These are phyloP conservation scores for Monochamus saltuarius DNA, from an alignment of 1,140 invertebrate genomes.

Conservation along the genomic window DNA sequence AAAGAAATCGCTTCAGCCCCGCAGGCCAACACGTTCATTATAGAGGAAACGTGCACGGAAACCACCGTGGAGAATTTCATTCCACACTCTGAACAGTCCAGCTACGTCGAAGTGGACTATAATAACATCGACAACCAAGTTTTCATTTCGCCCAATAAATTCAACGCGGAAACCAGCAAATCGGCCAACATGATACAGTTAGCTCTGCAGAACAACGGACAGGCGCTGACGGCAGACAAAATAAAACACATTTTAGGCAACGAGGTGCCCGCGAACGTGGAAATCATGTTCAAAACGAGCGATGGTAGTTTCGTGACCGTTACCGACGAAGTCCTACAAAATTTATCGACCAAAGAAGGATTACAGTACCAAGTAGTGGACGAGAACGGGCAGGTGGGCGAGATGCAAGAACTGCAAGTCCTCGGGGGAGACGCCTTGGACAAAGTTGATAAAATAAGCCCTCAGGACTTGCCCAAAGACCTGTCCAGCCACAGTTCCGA, in stretches of 20 bases:
- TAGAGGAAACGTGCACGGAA: conserved; percentile 45
- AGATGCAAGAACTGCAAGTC: conserved; percentile 38
- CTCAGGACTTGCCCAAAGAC: conserved; percentile 1
- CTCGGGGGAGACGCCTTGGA: conserved; percentile 61
- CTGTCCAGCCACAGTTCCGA: not conserved
- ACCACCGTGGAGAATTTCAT: conserved; percentile 49
- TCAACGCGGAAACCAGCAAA: conserved; percentile 9
- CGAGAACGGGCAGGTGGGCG: conserved; percentile 42
- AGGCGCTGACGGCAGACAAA: conserved; percentile 36
- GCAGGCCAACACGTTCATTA: conserved; percentile 41
- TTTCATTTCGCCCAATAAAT: not conserved
- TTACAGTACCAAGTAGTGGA: conserved; percentile 45
- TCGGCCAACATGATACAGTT: conserved; percentile 9
- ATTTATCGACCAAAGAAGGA: conserved; percentile 35
- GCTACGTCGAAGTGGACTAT: conserved; percentile 20
- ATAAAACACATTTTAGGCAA: conserved; percentile 39
- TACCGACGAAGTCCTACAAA: conserved; percentile 44
- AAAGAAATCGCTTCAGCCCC: conserved; percentile 42
- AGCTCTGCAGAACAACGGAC: conserved; percentile 19
- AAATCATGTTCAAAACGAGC: conserved; percentile 46
- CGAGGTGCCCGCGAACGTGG: conserved; percentile 36
- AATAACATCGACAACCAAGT: conserved; percentile 7
- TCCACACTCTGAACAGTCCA: conserved; percentile 32
- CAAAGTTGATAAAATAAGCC: conserved; percentile 49
- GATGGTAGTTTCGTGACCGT: conserved; percentile 45